Conservation (phyloP, 2,113 vertebrate genomes). For the Mobula birostris region DNA sequence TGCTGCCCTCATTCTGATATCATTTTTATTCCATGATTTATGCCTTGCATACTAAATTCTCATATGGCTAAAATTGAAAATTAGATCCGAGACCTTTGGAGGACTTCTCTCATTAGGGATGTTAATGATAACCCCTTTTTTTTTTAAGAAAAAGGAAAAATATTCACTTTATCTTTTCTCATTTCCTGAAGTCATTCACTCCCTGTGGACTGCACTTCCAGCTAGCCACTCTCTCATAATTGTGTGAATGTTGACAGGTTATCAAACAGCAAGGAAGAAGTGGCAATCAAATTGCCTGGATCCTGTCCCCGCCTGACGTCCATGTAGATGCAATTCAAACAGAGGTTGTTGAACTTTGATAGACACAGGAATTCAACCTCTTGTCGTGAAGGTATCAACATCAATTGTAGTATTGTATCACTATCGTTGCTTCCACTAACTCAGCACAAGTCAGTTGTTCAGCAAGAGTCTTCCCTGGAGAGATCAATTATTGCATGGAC, state of each 20-base stretch:
- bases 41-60: conserved; percentile 6
- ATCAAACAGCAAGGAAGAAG: not conserved
- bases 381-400: not conserved
- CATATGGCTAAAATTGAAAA: not conserved
- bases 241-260: not conserved
- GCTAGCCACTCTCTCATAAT: too few species aligned
- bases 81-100: not conserved
- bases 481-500: not conserved
- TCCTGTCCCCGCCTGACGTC: not conserved
- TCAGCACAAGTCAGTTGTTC: not conserved
- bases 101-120: conserved; percentile 1
- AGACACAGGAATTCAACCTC: not conserved
- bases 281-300: not conserved
- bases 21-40: conserved; percentile 27
- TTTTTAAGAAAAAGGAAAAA: not conserved
- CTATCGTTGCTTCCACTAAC: not conserved
- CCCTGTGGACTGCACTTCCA: not conserved
- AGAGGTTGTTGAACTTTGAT: not conserved
- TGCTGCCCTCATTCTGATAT: conserved; percentile 18
- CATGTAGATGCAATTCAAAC: not conserved
- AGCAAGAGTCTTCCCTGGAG: not conserved
- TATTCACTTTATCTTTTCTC: not conserved
- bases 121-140: not conserved
- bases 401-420: too few species aligned
- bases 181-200: not conserved